These are phyloP conservation scores for Meriones unguiculatus DNA, from an alignment of 2,113 vertebrate genomes.

Conservation along the genomic window DNA sequence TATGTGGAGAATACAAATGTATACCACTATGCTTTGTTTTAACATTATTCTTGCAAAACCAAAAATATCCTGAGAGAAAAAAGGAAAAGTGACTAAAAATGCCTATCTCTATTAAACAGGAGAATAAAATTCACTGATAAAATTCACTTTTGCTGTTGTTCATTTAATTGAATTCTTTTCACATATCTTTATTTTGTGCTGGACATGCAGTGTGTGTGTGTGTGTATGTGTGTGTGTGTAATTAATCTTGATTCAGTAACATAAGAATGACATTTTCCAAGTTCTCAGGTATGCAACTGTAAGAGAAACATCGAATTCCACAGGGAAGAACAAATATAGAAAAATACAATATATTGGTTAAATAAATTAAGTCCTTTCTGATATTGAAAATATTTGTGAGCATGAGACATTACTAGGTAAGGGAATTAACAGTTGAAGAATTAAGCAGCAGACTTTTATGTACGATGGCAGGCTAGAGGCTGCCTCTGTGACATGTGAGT, in stretches of 20 bases:
- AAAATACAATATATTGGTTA: conserved; percentile 5
- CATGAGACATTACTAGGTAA: not conserved
- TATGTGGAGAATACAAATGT: too few species aligned
- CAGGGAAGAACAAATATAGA: not conserved
- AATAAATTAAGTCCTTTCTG: not conserved
- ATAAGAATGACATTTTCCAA: conserved; percentile 9
- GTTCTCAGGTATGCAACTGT: not conserved
- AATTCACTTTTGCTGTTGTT: not conserved
- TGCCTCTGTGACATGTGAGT: not conserved
- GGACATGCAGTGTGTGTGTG: too few species aligned
- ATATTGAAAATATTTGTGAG: not conserved
- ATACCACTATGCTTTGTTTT: too few species aligned
- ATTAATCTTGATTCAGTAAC: not conserved
- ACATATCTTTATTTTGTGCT: not conserved
- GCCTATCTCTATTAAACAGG: too few species aligned
- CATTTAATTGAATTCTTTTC: not conserved
- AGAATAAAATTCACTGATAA: too few species aligned
- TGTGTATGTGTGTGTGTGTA: not conserved
- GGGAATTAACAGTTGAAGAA: conserved; percentile 1
- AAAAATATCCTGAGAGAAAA: too few species aligned
- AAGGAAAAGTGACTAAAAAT: too few species aligned
- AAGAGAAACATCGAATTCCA: not conserved
- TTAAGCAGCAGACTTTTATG: not conserved
- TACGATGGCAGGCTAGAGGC: not conserved
- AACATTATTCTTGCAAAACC: too few species aligned